Evolutionary conservation across 2,888 invertebrate genomes (phyloP), one percentile per base, ranked within the genome.

Genomic region (Drosophila subsilvestris): DNA sequence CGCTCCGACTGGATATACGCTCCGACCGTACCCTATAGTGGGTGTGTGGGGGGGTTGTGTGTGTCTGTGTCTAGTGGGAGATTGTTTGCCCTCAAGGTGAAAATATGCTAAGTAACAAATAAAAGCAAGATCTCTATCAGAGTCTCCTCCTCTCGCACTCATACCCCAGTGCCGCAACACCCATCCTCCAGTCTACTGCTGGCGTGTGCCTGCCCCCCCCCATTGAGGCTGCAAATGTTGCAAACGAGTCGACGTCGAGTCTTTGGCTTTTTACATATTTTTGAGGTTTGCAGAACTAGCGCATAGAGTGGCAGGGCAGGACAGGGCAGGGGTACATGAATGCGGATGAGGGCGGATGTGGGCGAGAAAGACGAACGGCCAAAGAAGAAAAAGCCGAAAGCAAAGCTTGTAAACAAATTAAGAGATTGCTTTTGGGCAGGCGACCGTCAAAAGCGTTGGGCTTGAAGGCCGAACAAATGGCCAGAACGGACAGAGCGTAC

Each of bases 31-130:
- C 14, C 14, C 22, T 61, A 25, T 63, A 45, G 47, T 29, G 44
- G 42, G 53, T 32, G 43, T 44, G 50, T 54, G 18, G 54, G 55
- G 32, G 61, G 55, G 32, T 58, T 51, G 45, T 47, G 48, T 60
- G 63, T 59, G 62, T 29, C 22, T 67, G 56, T 60, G 65, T 78
- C 86, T 88, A 86, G 86, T 80, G 86, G 83, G 83, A 88, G 83
- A 86, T 78, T 74, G 76, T 75, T 86, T 84, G 85, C 81, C 88
- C 84, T 86, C 75, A 80, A 88, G 87, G 87, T 85, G 85, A 81
- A 86, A 85, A 88, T 88, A 85, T 88, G 85, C 88, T 84, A 88
- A 88, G 88, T 86, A 88, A 88, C 85, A 85, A 86, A 85, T 86
- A 87, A 88, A 86, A 77, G 79, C 74, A 80, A 86, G 77, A 85